Base-by-base conservation (phyloP, 2,888 invertebrate genomes). In the Rhamnusium bicolor region DNA sequence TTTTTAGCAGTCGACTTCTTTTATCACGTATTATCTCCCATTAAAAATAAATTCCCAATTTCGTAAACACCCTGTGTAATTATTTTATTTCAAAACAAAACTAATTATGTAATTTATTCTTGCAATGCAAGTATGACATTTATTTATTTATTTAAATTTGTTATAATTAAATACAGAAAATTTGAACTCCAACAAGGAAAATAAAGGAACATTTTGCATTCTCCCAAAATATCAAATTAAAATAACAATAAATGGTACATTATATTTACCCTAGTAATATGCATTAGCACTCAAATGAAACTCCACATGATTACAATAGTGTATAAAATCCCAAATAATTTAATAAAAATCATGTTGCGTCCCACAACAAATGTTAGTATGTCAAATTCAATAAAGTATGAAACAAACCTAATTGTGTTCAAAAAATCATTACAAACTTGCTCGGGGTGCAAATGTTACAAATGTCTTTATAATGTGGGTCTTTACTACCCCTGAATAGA, bases 331-430 rank as follows among this genome's bases (percentile, higher is more conserved):
- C 69, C 72, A 71, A 76, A 72, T 80, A 82, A 83, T 81, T 81
- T 75, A 82, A 82, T 83, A 80, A 82, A 83, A 82, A 82, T 82
- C 82, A 83, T 78, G 78, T 80, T 79, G 79, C 81, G 79, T 78
- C 83, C 83, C 84, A 82, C 83, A 85, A 82, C 84, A 84, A 84
- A 84, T 84, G 84, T 84, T 82, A 78, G 82, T 83, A 84, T 84
- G 86, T 86, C 85, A 81, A 83, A 85, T 85, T 86, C 85, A 86
- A 86, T 87, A 86, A 85, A 85, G 80, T 83, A 84, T 84, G 85
- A 86, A 87, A 87, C 87, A 87, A 87, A 87, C 87, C 87, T 87
- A 88, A 88, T 87, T 87, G 87, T 85, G 86, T 87, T 87, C 85
- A 86, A 88, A 88, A 88, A 88, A 87, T 88, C 88, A 88, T 88